Base-by-base conservation (phyloP, 2,888 invertebrate genomes). In the Chironomus tentans region DNA sequence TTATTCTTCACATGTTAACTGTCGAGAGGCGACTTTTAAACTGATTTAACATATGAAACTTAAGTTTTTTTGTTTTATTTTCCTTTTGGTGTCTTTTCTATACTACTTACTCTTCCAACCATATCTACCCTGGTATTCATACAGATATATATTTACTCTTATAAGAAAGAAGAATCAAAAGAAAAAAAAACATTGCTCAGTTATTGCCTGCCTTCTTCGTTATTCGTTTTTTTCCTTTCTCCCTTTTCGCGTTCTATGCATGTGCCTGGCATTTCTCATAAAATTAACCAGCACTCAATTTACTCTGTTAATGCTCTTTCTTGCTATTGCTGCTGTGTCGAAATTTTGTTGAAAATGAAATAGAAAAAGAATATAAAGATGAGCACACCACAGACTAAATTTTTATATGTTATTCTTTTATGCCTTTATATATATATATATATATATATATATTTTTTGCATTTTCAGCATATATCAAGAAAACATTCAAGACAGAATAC, bases 21-120 rank as follows among this genome's bases (percentile, higher is more conserved):
- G 72, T 72, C 62, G 72, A 15, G 13, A 72, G 62, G 62, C 72
- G 62, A 62, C 62, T 62, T 72, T 61, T 28, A 62, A 72, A 72
- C 72, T 72, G 72, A 72, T 62, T 72, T 62, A 62, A 72, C 70
- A 70, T 70, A 70, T 50, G 22, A 18, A 56, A 38, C 70, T 50
- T 56, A 6, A 13, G 21, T 70, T 70, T 18, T n/a, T 70, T 70
- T 70, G 12, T 48, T 56, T 70, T 70, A 47, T 47, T 70, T 50
- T 47, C 70, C 22, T 46, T 65, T 61, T 50, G 62, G 72, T 28
- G 62, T 72, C 50, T 72, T 72, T 68, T 38, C n/a, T 10, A 68
- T 38, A 68, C 15, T 46, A 68, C 65, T 24, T 65, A 21, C 28
- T 68, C 68, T 68, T 28, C 18, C 38, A 13, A 21, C 21, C 12